Evolutionary conservation across 2,888 invertebrate species (phyloP).

Genomic region (Nymphalis c-album): DNA sequence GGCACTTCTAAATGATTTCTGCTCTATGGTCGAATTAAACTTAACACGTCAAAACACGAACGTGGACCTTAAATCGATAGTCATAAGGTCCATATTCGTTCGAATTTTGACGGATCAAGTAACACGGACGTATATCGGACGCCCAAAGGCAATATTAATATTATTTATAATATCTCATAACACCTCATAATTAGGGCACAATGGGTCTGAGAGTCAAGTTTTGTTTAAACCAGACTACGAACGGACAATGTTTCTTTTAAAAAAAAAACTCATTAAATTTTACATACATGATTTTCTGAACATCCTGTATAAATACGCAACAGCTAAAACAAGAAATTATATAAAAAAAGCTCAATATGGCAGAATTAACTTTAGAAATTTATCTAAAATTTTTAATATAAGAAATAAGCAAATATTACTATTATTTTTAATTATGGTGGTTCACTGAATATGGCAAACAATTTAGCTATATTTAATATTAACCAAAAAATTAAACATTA

Average conservation of each 20-base stretch:
- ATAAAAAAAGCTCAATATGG: too few relatives aligned
- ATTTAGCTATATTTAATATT: too few relatives aligned
- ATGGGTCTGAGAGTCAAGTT: background rate
- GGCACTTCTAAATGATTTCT: background rate
- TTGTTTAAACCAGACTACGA: slow-evolving; percentile 1
- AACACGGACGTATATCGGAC: slow-evolving; percentile 28
- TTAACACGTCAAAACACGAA: slow-evolving; percentile 19
- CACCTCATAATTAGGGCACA: slow-evolving; percentile 7
- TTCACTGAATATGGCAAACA: too few relatives aligned
- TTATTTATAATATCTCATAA: slow-evolving; percentile 8
- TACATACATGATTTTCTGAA: too few relatives aligned
- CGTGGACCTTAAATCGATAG: slow-evolving; percentile 3
- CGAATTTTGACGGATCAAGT: slow-evolving; percentile 17
- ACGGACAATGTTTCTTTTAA: background rate
- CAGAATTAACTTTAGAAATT: too few relatives aligned
- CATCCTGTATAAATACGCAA: too few relatives aligned
- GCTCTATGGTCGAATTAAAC: slow-evolving; percentile 2
- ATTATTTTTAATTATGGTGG: too few relatives aligned
- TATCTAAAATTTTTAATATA: too few relatives aligned
- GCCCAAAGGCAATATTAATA: slow-evolving; percentile 26
- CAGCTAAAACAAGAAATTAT: too few relatives aligned
- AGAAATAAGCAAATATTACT: too few relatives aligned
- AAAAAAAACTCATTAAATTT: background rate
- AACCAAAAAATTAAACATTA: background rate
- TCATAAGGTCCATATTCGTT: background rate